These are phyloP conservation scores for Nomada lathburiana DNA, from an alignment of 2,888 invertebrate species.

Conservation along the genomic window DNA sequence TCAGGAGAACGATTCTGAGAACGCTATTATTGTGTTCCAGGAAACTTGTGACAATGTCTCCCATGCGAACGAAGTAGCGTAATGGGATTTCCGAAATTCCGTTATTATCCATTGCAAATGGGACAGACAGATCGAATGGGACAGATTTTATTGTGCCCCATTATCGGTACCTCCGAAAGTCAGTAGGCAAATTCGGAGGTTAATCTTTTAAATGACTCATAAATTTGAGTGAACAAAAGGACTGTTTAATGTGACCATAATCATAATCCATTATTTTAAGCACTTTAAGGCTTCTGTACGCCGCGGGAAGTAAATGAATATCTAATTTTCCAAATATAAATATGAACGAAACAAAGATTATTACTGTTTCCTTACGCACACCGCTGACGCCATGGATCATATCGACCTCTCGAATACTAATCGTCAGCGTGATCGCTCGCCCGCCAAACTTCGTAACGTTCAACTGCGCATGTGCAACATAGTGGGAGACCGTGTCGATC, in stretches of 20 bases:
- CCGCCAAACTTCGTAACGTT: slow-evolving; percentile 12
- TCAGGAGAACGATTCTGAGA: slow-evolving; percentile 33
- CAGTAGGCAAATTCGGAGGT: no score
- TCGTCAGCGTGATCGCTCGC: not conserved
- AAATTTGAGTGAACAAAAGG: not conserved
- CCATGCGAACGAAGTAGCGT: slow-evolving; percentile 4
- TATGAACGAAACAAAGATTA: not conserved
- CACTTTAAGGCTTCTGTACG: no score
- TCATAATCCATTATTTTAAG: no score
- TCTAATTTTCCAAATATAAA: not conserved
- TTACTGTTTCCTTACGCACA: no score
- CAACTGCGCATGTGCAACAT: slow-evolving; percentile 37
- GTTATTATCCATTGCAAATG: not conserved
- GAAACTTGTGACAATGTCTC: slow-evolving; percentile 29
- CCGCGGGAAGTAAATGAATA: not conserved
- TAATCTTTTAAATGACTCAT: not conserved
- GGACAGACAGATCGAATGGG: no score
- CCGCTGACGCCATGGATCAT: not conserved
- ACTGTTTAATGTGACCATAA: not conserved
- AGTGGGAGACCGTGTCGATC: slow-evolving; percentile 41
- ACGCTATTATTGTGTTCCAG: slow-evolving; percentile 36
- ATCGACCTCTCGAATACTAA: slow-evolving; percentile 5
- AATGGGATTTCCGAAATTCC: slow-evolving; percentile 30
- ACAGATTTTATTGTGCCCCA: not conserved
- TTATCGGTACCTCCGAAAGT: not conserved